Conservation (phyloP, 1,140 invertebrate genomes). For the Drosophila subpulchrella region DNA sequence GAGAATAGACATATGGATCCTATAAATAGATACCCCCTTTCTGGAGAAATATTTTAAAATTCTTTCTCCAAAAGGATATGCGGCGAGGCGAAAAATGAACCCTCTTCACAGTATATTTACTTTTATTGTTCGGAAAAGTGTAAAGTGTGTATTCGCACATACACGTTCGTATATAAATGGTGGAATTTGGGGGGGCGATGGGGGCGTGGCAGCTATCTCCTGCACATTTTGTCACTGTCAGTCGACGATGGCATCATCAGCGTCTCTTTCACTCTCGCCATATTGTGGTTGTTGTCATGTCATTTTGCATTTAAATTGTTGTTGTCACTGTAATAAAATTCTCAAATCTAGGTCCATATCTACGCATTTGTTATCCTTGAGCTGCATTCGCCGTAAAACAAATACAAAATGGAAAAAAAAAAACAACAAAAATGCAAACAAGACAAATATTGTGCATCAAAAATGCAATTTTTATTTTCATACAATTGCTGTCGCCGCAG, state of each 20-base stretch:
- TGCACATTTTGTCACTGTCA: conserved; percentile 61
- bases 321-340: conserved; percentile 77
- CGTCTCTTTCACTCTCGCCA: conserved; percentile 1
- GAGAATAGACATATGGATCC: conserved; percentile 36
- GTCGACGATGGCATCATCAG: conserved; percentile 39
- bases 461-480: conserved; percentile 65
- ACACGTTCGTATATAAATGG: background rate
- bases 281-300: conserved; percentile 43
- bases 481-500: conserved; percentile 42
- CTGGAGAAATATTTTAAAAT: conserved; percentile 6
- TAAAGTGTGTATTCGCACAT: background rate
- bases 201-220: conserved; percentile 52
- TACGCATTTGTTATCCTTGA: conserved; percentile 83
- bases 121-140: conserved; percentile 52
- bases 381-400: conserved; percentile 47
- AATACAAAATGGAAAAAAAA: background rate
- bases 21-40: conserved; percentile 9
- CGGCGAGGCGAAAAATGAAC: conserved; percentile 17
- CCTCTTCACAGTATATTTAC: conserved; percentile 58
- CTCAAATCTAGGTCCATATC: conserved; percentile 82
- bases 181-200: background rate
- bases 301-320: conserved; percentile 73
- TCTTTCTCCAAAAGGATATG: conserved; percentile 17
- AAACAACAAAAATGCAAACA: background rate
- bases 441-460: conserved; percentile 25